Evolutionary conservation across 2,113 vertebrate genomes (phyloP).

Genomic region (Nesogale talazaci): DNA sequence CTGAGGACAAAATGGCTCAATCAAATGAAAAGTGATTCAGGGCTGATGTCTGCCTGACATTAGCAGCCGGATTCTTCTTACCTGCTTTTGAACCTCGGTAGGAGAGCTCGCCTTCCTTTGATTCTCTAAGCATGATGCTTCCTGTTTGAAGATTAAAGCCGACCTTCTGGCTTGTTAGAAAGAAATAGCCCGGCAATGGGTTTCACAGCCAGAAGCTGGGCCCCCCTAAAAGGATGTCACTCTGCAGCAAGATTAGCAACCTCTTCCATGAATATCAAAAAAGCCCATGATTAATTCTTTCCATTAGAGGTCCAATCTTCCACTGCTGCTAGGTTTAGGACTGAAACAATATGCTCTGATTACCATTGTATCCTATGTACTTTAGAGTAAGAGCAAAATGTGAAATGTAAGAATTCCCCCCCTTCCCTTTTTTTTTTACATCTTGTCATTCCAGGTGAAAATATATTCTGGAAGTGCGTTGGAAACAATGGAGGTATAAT

Average conservation of each 20-base stretch:
- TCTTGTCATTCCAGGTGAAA: conserved; percentile 67
- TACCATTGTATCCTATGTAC: conserved; percentile 80
- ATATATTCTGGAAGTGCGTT: conserved; percentile 62
- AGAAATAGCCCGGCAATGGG: conserved; percentile 51
- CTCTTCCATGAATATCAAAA: conserved; percentile 69
- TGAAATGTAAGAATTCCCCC: conserved; percentile 68
- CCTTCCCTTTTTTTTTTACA: neutral
- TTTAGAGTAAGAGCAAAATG: conserved; percentile 75
- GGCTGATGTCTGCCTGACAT: conserved; percentile 65
- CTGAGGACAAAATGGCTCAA: conserved; percentile 73
- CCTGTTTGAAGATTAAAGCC: conserved; percentile 78
- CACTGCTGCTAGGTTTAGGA: conserved; percentile 65
- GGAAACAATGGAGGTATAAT: conserved; percentile 79
- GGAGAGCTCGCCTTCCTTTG: conserved; percentile 69
- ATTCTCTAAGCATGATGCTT: conserved; percentile 66
- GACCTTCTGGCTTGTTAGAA: conserved; percentile 72
- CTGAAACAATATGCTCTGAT: conserved; percentile 85
- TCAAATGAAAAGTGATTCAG: conserved; percentile 66
- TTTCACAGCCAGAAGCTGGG: conserved; percentile 62
- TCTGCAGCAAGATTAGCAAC: conserved; percentile 68
- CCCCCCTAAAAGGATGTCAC: conserved; percentile 53
- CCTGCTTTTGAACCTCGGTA: conserved; percentile 71
- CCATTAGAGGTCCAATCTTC: conserved; percentile 69
- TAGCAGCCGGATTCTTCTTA: conserved; percentile 66
- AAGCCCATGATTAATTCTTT: conserved; percentile 82